Evolutionary conservation across 2,797 vertebrate species (phyloP), one percentile per base, ranked within the genome.

Genomic region (Cephalopachus bancanus): DNA sequence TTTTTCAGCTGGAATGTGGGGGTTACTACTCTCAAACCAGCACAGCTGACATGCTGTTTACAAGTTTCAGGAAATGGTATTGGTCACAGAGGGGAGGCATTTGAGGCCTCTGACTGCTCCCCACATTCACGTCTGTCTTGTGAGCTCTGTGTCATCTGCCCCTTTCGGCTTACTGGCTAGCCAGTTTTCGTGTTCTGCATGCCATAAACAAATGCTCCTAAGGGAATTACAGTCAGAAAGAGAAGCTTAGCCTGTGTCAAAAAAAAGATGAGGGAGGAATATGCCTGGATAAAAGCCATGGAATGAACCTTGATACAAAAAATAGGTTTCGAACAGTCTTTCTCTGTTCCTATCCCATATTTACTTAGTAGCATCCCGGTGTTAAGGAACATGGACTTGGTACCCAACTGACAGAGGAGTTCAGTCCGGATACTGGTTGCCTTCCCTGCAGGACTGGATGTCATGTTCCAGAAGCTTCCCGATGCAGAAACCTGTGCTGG

Each of bases 281-380:
- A 74, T 83, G 33, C 14, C 24, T 93, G 85, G 67, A 62, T 57
- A 69, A 67, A 67, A 51, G 17, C 5, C 14, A 10, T 14, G 51
- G 90, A 97, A 95, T 53, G 74, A 88, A 97, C 93, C 30, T 33
- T 83, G 81, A 78, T 79, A 96, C 74, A 92, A 80, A 96, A 84
- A 98, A 91, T 20, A 64, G 37, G 19, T 26, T 83, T 64, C 80
- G 37, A 65, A 64, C 92, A 75, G 57, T 88, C 97, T 22, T 71
- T 83, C 67, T 97, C 91, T 95, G 74, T 97, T 93, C 80, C 60
- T 74, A 9, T 49, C 53, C 1, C 12, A 2, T n/a, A 2, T 94
- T 89, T 95, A 55, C 83, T 97, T 81, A 28, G 83, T 72, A 85
- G 24, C 51, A 74, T 89, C 96, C 7, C 26, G n/a, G 3, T 20